Percentiles rank a stretch among this genome's conserved stretches.
Evolutionary conservation across 2,113 vertebrate genomes (phyloP).

Genomic region (Ursus arctos): DNA sequence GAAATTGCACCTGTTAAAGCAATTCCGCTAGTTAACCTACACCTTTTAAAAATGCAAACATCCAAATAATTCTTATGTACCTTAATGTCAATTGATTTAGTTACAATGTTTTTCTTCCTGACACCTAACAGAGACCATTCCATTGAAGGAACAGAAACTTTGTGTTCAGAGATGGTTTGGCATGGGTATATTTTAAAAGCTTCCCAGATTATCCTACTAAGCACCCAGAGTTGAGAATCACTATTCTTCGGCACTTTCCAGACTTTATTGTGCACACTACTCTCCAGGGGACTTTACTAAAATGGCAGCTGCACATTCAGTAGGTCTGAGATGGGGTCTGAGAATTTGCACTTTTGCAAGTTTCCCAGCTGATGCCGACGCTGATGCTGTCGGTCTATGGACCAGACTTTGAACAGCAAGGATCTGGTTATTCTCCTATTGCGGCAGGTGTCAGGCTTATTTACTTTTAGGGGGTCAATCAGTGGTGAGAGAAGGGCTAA

Average conservation of each 20-base stretch:
- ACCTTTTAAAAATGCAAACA: neutral
- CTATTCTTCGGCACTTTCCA: neutral
- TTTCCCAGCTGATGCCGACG: neutral
- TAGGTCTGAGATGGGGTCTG: neutral
- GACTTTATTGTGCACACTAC: neutral
- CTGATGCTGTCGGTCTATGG: no score
- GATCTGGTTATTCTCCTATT: neutral
- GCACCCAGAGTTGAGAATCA: neutral
- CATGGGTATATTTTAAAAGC: neutral
- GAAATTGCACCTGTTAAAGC: neutral
- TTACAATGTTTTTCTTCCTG: slow-evolving; percentile 19
- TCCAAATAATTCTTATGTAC: neutral
- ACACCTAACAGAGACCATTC: neutral
- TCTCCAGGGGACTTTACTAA: neutral
- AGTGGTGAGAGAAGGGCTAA: neutral
- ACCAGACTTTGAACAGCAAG: neutral
- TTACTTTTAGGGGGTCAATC: neutral
- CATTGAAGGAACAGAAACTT: neutral
- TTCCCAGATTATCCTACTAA: neutral
- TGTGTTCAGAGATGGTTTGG: neutral
- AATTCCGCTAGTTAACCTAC: neutral
- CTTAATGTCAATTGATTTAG: neutral
- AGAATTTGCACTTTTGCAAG: neutral
- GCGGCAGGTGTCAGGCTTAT: neutral
- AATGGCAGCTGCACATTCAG: neutral